Conservation (phyloP, 2,888 invertebrate genomes). For the Eretmocerus hayati region DNA sequence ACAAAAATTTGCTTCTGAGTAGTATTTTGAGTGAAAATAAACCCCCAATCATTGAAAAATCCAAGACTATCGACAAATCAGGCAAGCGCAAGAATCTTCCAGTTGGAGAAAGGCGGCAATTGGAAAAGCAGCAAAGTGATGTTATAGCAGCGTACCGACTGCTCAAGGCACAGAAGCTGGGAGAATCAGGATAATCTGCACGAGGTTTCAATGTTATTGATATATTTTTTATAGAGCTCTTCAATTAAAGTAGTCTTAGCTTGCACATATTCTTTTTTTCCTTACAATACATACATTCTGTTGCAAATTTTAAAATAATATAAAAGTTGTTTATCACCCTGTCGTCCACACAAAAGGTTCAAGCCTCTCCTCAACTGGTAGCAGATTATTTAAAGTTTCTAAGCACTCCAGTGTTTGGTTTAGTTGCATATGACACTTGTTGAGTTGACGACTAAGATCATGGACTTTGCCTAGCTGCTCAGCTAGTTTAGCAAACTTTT, state of each 20-base stretch:
- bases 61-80: constrained; percentile 44
- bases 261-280: constrained; percentile 8
- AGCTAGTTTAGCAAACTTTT: constrained; percentile 75
- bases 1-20: constrained; percentile 57
- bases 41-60: constrained; percentile 1
- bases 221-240: constrained; percentile 16
- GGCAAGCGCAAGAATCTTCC: constrained; percentile 60
- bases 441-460: constrained; percentile 75
- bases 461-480: constrained; percentile 78
- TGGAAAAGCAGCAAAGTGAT: constrained; percentile 56
- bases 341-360: constrained; percentile 89
- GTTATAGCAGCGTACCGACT: constrained; percentile 55
- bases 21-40: constrained; percentile 36
- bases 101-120: constrained; percentile 51
- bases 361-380: constrained; percentile 75
- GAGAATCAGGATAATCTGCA: constrained; percentile 10
- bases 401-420: constrained; percentile 80
- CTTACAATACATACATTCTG: constrained; percentile 3
- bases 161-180: constrained; percentile 44
- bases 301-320: constrained; percentile 5
- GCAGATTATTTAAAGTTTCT: constrained; percentile 73
- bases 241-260: constrained; percentile 16
- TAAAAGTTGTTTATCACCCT: constrained; percentile 45
- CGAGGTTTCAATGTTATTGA: constrained; percentile 19
- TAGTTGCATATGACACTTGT: constrained; percentile 71